Evolutionary conservation across 2,797 vertebrate species (phyloP).

Genomic region (Ceryle rudis): DNA sequence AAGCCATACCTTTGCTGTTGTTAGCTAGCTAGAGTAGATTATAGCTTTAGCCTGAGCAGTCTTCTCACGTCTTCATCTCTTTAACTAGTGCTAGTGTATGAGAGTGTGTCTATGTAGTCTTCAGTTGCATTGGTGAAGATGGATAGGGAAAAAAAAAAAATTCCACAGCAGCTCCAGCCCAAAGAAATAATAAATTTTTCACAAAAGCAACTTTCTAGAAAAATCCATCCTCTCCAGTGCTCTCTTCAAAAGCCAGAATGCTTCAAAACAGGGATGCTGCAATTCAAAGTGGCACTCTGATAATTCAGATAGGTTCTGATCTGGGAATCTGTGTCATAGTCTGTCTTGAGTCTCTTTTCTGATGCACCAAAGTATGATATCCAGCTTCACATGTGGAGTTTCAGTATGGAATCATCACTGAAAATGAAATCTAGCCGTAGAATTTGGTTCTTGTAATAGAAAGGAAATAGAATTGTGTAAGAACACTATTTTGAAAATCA

Average conservation of each 20-base stretch:
- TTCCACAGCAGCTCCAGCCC: neutral
- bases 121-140: neutral
- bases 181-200: neutral
- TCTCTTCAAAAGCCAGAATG: neutral
- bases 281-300: neutral
- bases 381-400: neutral
- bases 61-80: neutral
- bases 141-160: neutral
- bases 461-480: neutral
- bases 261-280: neutral
- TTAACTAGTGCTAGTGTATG: neutral
- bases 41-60: neutral
- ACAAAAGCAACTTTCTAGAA: neutral
- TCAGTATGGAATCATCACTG: neutral
- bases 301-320: neutral
- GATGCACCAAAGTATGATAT: neutral
- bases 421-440: neutral
- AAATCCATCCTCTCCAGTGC: neutral
- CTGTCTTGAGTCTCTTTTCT: neutral
- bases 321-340: neutral
- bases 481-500: neutral
- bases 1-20: neutral
- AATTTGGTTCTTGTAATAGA: neutral
- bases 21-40: neutral
- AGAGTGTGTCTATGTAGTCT: neutral